These are phyloP conservation scores for Agrotis segetum DNA, from an alignment of 2,888 invertebrate genomes.

Conservation along the genomic window DNA sequence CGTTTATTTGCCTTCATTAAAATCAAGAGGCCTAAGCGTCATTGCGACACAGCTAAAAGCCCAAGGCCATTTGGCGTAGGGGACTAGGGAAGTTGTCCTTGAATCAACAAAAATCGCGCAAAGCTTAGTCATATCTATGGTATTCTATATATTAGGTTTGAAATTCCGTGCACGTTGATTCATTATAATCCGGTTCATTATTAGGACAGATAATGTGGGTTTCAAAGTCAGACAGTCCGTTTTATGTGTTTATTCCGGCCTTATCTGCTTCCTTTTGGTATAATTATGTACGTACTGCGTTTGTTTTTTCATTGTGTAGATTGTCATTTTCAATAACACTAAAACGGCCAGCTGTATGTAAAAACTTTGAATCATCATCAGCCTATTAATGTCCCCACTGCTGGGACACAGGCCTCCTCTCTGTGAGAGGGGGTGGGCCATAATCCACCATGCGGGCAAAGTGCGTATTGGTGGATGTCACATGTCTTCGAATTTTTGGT, in stretches of 20 bases:
- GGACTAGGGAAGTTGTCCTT: conserved; percentile 33
- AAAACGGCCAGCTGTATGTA: background rate
- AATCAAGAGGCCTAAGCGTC: conserved; percentile 15
- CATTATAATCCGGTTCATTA: conserved; percentile 27
- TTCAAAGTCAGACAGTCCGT: conserved; percentile 10
- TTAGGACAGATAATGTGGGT: conserved; percentile 31
- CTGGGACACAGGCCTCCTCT: too few species aligned
- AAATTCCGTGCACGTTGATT: conserved; percentile 23
- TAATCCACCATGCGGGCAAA: too few species aligned
- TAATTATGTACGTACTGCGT: conserved; percentile 5
- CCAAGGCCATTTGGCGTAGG: conserved; percentile 24
- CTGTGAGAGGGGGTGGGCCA: too few species aligned
- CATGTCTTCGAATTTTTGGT: too few species aligned
- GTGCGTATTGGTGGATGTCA: too few species aligned
- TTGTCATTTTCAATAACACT: background rate
- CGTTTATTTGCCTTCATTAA: background rate
- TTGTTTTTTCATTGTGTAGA: background rate
- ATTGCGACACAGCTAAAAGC: conserved; percentile 25
- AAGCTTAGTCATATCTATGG: conserved; percentile 19
- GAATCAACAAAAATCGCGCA: conserved; percentile 29
- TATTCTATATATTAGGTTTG: conserved; percentile 10
- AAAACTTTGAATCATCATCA: too few species aligned
- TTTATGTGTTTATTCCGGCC: conserved; percentile 15
- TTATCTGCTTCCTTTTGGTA: conserved; percentile 50
- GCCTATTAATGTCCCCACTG: too few species aligned